Evolutionary conservation across 2,888 invertebrate genomes (phyloP).

Genomic region (Ophioninae sp.): DNA sequence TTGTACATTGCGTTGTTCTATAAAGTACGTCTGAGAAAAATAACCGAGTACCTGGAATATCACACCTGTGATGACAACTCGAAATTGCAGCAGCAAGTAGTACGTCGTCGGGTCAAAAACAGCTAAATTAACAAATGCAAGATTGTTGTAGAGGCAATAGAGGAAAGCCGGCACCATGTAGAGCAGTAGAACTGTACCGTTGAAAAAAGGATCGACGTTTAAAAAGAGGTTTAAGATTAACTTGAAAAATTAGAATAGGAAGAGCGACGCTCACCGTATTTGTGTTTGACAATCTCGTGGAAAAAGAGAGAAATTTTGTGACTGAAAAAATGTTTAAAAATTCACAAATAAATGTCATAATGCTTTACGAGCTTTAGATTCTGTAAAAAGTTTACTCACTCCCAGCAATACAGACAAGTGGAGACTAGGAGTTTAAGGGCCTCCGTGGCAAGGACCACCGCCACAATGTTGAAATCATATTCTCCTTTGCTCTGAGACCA

Average conservation of each 20-base stretch:
- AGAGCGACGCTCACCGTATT: slow-evolving; percentile 70
- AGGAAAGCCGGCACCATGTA: slow-evolving; percentile 96
- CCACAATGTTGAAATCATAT: slow-evolving; percentile 93
- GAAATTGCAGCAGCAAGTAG: slow-evolving; percentile 92
- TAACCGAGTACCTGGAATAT: slow-evolving; percentile 90
- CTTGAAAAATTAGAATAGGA: background rate
- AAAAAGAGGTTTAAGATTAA: background rate
- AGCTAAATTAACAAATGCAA: slow-evolving; percentile 94
- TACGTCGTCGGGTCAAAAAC: slow-evolving; percentile 97
- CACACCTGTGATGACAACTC: slow-evolving; percentile 95
- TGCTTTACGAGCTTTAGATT: background rate
- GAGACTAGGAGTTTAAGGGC: slow-evolving; percentile 91
- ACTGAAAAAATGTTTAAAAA: slow-evolving; percentile 66
- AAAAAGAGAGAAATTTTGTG: slow-evolving; percentile 70
- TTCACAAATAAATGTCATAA: slow-evolving; percentile 16
- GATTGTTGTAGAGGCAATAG: slow-evolving; percentile 97
- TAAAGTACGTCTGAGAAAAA: background rate
- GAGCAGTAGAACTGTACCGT: slow-evolving; percentile 86
- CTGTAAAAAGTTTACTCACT: slow-evolving; percentile 82
- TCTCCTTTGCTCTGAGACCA: slow-evolving; percentile 92
- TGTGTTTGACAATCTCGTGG: slow-evolving; percentile 72
- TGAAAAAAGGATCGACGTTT: background rate
- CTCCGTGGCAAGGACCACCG: slow-evolving; percentile 94
- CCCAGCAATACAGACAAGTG: slow-evolving; percentile 86
- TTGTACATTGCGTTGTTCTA: background rate